These are phyloP conservation scores for Petaurus breviceps DNA, from an alignment of 2,113 vertebrate genomes.

Conservation along the genomic window DNA sequence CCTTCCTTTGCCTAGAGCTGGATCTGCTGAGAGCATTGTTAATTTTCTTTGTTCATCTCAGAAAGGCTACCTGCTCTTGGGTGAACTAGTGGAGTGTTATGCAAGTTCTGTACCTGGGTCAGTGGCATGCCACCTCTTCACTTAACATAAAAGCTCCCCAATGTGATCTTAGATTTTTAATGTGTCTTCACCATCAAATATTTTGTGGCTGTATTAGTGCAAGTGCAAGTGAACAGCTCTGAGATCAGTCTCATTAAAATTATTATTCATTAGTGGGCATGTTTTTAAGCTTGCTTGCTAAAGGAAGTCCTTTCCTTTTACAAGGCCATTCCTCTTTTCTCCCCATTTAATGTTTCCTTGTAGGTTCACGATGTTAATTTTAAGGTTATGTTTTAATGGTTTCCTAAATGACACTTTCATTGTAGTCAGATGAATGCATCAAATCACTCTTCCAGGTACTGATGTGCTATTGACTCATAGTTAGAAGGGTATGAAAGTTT, in stretches of 20 bases:
- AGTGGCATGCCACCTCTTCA: conserved; percentile 6
- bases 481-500: conserved; percentile 69
- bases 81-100: neutral
- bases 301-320: conserved; percentile 66
- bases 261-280: conserved; percentile 72
- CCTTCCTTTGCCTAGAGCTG: neutral
- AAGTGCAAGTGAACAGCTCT: conserved; percentile 27
- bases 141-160: conserved; percentile 18
- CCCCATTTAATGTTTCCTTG: conserved; percentile 72
- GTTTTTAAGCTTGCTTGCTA: conserved; percentile 54
- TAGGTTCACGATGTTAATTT: conserved; percentile 77
- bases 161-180: conserved; percentile 19
- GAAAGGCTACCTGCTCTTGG: neutral
- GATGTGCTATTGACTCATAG: conserved; percentile 67
- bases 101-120: neutral
- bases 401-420: conserved; percentile 74
- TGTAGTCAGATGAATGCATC: conserved; percentile 58
- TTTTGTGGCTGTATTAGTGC: conserved; percentile 54
- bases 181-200: conserved; percentile 39
- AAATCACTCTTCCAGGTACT: conserved; percentile 73
- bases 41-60: neutral
- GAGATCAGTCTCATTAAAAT: conserved; percentile 63
- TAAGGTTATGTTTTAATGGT: conserved; percentile 79
- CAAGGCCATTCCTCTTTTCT: conserved; percentile 73
- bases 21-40: neutral